Base-by-base conservation (phyloP, 2,888 invertebrate species). In the Prosopocoilus inquinatus region DNA sequence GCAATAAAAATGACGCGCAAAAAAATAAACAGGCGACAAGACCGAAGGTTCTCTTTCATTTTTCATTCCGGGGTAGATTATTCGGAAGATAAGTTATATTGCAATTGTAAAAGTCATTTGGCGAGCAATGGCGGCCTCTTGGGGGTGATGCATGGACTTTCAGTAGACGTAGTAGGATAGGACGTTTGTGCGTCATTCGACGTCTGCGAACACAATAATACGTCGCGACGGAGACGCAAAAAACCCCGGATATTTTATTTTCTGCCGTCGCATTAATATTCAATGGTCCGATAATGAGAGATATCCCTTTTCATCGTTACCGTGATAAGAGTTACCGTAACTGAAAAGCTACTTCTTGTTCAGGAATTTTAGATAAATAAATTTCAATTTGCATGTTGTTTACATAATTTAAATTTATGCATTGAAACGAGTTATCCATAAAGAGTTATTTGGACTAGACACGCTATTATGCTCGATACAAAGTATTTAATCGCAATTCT, bases 61-160 rank as follows among this genome's bases (percentile, higher is more conserved):
- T 68, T 72, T 71, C 70, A 68, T 69, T 65, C 63, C 28, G 64
- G 71, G 68, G 69, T 70, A 73, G 70, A 73, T 71, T 69, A 71
- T 71, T 70, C 65, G 53, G 65, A 63, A 72, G 72, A 72, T 74
- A 73, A 72, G 68, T 73, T 71, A 72, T 70, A 67, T 63, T 67
- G 72, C 72, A 73, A 74, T 73, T 72, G 70, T 70, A 70, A 65
- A 70, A 74, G 74, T 73, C 73, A 70, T 74, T 74, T 73, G 74
- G 74, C 72, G 69, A 65, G 67, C 68, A 69, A 70, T 68, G 69
- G 69, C 67, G 67, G 70, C 53, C 46, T 57, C 62, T 56, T 59
- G 57, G 47, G 54, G 57, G 64, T 69, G 68, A 66, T 69, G 64
- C 65, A 69, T 67, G 61, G 66, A 66, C 20, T 4, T 28, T 28